A percentile compares a stretch with the other conserved stretches of the same genome.
Evolutionary conservation across 2,888 invertebrate species (phyloP).

Genomic region (Scaptomyza cyrtandrae): DNA sequence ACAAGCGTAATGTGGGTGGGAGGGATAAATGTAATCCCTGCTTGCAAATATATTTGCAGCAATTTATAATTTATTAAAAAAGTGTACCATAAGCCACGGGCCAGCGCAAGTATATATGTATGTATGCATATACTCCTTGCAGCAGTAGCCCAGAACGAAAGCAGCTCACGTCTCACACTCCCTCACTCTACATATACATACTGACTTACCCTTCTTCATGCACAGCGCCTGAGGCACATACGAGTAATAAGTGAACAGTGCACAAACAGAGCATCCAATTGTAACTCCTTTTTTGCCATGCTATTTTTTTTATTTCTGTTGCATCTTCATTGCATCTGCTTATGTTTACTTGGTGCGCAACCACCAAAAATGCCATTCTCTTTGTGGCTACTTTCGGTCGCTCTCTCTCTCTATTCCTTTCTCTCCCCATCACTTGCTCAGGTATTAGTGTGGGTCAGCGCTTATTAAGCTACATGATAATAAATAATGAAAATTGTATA

Average conservation of each 20-base stretch:
- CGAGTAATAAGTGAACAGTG: slow-evolving; percentile 64
- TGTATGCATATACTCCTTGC: background rate
- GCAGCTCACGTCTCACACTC: slow-evolving; percentile 45
- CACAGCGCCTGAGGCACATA: slow-evolving; percentile 54
- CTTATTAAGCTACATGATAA: slow-evolving; percentile 51
- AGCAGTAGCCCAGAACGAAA: slow-evolving; percentile 58
- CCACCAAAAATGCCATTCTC: slow-evolving; percentile 56
- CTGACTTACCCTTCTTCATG: slow-evolving; percentile 6
- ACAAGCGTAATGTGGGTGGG: slow-evolving; percentile 34
- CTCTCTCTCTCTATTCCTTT: background rate
- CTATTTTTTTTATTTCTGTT: background rate
- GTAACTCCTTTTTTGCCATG: slow-evolving; percentile 8
- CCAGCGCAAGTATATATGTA: slow-evolving; percentile 35
- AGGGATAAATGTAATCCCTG: slow-evolving; percentile 73
- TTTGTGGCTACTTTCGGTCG: slow-evolving; percentile 52
- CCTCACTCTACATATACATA: background rate
- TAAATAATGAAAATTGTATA: slow-evolving; percentile 52
- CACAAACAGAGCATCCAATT: slow-evolving; percentile 55
- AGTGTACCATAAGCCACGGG: slow-evolving; percentile 69
- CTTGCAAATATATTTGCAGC: slow-evolving; percentile 80
- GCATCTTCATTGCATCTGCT: slow-evolving; percentile 60
- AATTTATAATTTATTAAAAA: slow-evolving; percentile 81
- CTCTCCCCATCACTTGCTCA: slow-evolving; percentile 10
- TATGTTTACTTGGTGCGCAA: slow-evolving; percentile 60
- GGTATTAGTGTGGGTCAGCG: slow-evolving; percentile 46